These are phyloP conservation scores for Orcinus orca DNA, from an alignment of 2,113 vertebrate genomes.

Conservation along the genomic window DNA sequence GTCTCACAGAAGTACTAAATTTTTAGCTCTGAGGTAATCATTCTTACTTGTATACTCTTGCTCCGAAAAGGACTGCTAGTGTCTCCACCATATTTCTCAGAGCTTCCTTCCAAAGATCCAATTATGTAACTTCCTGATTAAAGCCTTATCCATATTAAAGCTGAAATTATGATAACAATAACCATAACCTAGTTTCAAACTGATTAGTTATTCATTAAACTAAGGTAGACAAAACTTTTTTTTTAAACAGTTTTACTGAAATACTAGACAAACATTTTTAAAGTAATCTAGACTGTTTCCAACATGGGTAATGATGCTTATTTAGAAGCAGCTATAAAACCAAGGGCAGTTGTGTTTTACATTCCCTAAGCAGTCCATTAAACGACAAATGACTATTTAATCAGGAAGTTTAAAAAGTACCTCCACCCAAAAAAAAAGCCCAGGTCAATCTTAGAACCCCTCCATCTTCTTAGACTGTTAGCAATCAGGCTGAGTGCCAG, in stretches of 20 bases:
- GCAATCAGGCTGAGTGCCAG: neutral
- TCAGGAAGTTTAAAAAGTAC: conserved; percentile 1
- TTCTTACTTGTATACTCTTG: neutral
- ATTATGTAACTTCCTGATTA: conserved; percentile 9
- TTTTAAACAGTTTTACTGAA: neutral
- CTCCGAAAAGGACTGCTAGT: neutral
- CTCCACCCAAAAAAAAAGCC: neutral
- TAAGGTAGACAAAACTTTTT: neutral
- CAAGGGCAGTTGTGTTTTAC: neutral
- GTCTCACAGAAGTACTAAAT: neutral
- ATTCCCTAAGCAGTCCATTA: neutral
- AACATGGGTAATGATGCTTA: conserved; percentile 29
- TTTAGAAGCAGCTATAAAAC: conserved; percentile 37
- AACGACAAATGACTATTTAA: conserved; percentile 28
- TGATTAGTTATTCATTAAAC: neutral
- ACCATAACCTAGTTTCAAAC: neutral
- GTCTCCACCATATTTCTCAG: conserved; percentile 22
- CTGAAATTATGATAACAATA: conserved; percentile 23
- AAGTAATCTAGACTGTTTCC: neutral
- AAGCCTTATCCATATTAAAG: neutral
- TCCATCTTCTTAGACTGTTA: neutral
- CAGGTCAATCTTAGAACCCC: neutral
- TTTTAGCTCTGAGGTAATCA: neutral
- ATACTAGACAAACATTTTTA: conserved; percentile 1
- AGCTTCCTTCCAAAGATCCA: conserved; percentile 10